phyloP scores from a whole-genome alignment of 2,888 invertebrate genomes.

The Cabera pusaria region DNA sequence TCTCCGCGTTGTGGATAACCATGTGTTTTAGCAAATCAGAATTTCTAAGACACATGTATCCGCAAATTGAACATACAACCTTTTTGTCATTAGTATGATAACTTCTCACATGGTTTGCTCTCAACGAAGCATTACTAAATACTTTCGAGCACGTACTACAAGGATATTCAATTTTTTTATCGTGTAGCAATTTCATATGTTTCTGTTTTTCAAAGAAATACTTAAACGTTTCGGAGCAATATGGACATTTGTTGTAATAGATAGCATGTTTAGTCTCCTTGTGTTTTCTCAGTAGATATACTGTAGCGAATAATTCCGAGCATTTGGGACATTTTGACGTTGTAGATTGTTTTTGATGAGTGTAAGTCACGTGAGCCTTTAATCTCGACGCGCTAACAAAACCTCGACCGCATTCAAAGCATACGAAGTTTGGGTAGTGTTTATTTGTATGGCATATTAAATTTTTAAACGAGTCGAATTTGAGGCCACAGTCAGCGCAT shows the following conservation, averaged over 20 bases:
- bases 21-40: slow-evolving; percentile 25
- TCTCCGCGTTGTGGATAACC: slow-evolving; percentile 53
- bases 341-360: no score
- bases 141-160: slow-evolving; percentile 61
- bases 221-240: slow-evolving; percentile 43
- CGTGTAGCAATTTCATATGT: slow-evolving; percentile 27
- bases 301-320: background rate
- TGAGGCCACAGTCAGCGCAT: slow-evolving; percentile 11
- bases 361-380: slow-evolving; percentile 6
- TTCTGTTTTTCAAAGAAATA: slow-evolving; percentile 43
- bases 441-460: slow-evolving; percentile 48
- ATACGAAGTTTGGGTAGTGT: slow-evolving; percentile 54
- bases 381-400: slow-evolving; percentile 29
- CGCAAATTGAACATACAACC: slow-evolving; percentile 3
- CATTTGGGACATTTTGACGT: background rate
- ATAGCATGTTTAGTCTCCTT: slow-evolving; percentile 47
- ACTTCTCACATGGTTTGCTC: slow-evolving; percentile 62
- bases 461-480: slow-evolving; percentile 17
- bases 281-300: slow-evolving; percentile 47
- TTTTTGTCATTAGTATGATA: slow-evolving; percentile 50
- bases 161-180: slow-evolving; percentile 53
- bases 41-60: background rate
- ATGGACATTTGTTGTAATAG: slow-evolving; percentile 34
- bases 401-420: slow-evolving; percentile 41
- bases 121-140: slow-evolving; percentile 56